Evolutionary conservation across 2,797 vertebrate species (phyloP), one percentile per base, ranked within the genome.

Genomic region (Epinephelus awoara): DNA sequence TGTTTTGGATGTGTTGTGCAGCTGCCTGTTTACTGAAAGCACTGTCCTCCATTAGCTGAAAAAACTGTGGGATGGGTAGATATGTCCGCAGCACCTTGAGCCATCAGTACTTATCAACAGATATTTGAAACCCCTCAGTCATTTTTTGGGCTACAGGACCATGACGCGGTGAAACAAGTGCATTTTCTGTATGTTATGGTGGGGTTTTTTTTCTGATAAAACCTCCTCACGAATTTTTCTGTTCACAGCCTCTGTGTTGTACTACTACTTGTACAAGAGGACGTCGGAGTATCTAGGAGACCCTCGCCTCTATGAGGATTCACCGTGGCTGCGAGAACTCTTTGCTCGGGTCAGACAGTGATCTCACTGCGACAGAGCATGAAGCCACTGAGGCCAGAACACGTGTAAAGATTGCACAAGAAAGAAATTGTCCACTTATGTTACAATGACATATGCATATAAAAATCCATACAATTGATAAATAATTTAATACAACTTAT

Each of bases 221-320:
- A n/a, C 0, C 40, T 17, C 13, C 49, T 54, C 6, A 58, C 11
- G 8, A 15, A 11, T 77, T 38, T 72, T 65, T 42, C 23, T 82
- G 12, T 70, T 47, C 49, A 0, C 94, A 99, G 98, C 86, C 1
- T 97, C 97, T 0, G 96, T 98, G 75, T 85, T 98, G 19, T 98
- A 98, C 89, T 98, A 94, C 77, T 99, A 99, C 93, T 96, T 96
- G 92, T 99, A 98, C 95, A 99, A 99, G 85, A 93, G 97, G 85
- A 98, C 97, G 0, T 95, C 97, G 0, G 91, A 98, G 86, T 95
- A 95, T 51, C 93, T 99, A 82, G 97, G 97, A 0, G 98, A 99
- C 75, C 96, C 98, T 1, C 96, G 97, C 4, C 97, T 98, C 80
- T 97, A 99, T 69, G 96, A 97, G 76, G 97, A 98, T 76, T 98